phyloP scores from a whole-genome alignment of 2,888 invertebrate species.

The Caenorhabditis japonica region DNA sequence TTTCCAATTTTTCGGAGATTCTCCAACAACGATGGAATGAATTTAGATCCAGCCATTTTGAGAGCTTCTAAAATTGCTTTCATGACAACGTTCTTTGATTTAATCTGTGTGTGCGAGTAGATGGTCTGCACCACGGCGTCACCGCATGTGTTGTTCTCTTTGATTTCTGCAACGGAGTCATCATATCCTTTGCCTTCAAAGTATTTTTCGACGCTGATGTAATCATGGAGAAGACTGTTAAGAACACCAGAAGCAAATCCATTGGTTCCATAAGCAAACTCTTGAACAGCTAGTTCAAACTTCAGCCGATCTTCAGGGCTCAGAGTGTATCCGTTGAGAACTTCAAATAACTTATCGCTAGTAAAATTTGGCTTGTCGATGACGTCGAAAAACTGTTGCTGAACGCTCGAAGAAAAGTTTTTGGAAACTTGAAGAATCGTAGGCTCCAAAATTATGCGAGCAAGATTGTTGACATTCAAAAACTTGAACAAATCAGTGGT shows the following conservation, averaged over 20 bases:
- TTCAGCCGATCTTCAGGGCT: conserved; percentile 14
- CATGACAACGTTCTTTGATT: conserved; percentile 64
- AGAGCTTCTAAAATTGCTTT: conserved; percentile 57
- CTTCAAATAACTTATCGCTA: conserved; percentile 53
- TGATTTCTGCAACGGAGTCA: conserved; percentile 65
- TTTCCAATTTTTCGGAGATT: conserved; percentile 67
- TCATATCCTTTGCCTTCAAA: conserved; percentile 68
- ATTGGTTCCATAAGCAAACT: conserved; percentile 37
- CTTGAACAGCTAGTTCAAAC: conserved; percentile 12
- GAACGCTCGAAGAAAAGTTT: conserved; percentile 8
- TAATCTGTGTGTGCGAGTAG: conserved; percentile 75
- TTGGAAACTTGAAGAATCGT: conserved; percentile 27
- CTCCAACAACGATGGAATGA: conserved; percentile 56
- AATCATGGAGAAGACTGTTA: conserved; percentile 58
- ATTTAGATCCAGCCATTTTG: conserved; percentile 38
- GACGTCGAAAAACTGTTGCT: conserved; percentile 22
- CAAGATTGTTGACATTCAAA: conserved; percentile 39
- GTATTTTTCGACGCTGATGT: conserved; percentile 61
- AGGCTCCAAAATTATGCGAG: conserved; percentile 42
- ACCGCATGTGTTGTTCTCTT: conserved; percentile 57
- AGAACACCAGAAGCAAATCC: conserved; percentile 51
- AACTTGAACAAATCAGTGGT: conserved; percentile 84
- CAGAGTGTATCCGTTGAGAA: conserved; percentile 22
- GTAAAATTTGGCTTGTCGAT: conserved; percentile 40
- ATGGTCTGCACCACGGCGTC: conserved; percentile 71